Evolutionary conservation across 2,888 invertebrate genomes (phyloP).

Genomic region (Sinotaia quadrata): DNA sequence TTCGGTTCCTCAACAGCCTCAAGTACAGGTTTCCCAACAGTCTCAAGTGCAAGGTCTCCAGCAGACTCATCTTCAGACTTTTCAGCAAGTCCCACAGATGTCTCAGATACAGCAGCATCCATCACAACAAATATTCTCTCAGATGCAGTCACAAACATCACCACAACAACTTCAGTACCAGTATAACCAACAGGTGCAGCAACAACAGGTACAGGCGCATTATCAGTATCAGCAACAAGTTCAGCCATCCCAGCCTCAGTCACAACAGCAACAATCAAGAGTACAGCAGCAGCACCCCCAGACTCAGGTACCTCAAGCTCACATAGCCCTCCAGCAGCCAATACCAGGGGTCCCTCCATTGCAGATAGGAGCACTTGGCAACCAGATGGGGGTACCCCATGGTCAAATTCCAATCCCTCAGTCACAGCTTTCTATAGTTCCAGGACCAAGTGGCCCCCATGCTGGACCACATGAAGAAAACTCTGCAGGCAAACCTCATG

Average conservation of each 20-base stretch:
- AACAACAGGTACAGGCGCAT: slow-evolving; percentile 19
- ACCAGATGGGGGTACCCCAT: slow-evolving; percentile 5
- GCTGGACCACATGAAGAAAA: slow-evolving; percentile 4
- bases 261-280: slow-evolving; percentile 11
- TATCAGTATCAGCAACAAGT: slow-evolving; percentile 20
- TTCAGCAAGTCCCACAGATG: slow-evolving; percentile 24
- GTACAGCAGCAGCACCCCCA: slow-evolving; percentile 25
- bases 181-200: slow-evolving; percentile 24
- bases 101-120: slow-evolving; percentile 20
- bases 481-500: not conserved
- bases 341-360: slow-evolving; percentile 8
- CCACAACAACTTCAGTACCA: not conserved
- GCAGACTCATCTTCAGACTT: slow-evolving; percentile 2
- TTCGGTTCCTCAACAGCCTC: not conserved
- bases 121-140: slow-evolving; percentile 6
- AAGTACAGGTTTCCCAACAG: not conserved
- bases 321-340: slow-evolving; percentile 7
- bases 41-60: slow-evolving; percentile 6
- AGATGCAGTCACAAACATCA: not conserved
- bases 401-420: slow-evolving; percentile 6
- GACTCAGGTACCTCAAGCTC: not conserved
- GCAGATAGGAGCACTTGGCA: no score
- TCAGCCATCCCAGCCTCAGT: slow-evolving; percentile 17
- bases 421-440: not conserved
- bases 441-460: not conserved